Evolutionary conservation across 2,888 invertebrate genomes (phyloP).

Genomic region (Altica lythri): DNA sequence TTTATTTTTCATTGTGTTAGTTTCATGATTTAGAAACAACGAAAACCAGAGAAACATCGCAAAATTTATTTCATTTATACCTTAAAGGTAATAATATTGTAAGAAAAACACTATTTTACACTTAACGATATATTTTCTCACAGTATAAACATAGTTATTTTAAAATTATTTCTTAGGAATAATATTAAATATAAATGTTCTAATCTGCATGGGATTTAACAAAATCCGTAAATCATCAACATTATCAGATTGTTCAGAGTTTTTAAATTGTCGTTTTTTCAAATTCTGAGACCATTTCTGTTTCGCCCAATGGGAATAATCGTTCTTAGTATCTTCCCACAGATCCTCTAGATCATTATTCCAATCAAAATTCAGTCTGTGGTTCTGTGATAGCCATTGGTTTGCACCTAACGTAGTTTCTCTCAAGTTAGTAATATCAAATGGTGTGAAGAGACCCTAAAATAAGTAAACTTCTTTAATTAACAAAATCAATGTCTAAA

Average conservation of each 20-base stretch:
- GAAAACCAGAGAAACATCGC: too few relatives aligned
- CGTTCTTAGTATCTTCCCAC: conserved; percentile 21
- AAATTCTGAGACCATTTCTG: conserved; percentile 17
- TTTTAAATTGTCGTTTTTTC: background rate
- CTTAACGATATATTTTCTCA: too few relatives aligned
- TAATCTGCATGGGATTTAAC: conserved; percentile 75
- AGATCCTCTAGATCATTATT: conserved; percentile 44
- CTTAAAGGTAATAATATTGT: too few relatives aligned
- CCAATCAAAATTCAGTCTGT: conserved; percentile 49
- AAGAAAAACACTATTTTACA: too few relatives aligned
- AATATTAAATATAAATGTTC: conserved; percentile 64
- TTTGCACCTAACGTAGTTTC: conserved; percentile 59
- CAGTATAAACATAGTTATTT: background rate
- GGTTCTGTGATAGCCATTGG: conserved; percentile 62
- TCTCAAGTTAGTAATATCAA: conserved; percentile 49
- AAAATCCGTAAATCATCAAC: conserved; percentile 54
- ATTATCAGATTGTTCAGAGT: conserved; percentile 20
- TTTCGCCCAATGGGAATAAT: conserved; percentile 25
- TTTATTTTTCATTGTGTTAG: too few relatives aligned
- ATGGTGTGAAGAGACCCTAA: conserved; percentile 54
- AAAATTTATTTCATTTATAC: too few relatives aligned
- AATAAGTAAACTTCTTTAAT: conserved; percentile 25
- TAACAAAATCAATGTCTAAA: conserved; percentile 4
- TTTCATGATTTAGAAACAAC: too few relatives aligned
- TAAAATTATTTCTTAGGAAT: conserved; percentile 6